Evolutionary conservation across 2,113 vertebrate genomes (phyloP).

Genomic region (Charina bottae): DNA sequence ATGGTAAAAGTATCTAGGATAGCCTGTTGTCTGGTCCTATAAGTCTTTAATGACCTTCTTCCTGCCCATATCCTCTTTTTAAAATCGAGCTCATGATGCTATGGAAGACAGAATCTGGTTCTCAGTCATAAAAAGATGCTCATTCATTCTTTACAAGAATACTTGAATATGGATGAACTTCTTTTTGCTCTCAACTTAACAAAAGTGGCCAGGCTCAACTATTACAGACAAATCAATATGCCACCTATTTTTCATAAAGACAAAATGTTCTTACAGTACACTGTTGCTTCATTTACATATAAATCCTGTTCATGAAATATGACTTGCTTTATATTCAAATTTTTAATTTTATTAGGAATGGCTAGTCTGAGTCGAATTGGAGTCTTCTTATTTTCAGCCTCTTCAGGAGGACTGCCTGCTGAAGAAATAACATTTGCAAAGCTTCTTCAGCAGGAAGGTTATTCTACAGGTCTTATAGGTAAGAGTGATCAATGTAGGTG

Average conservation of each 20-base stretch:
- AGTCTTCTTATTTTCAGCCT: conserved; percentile 77
- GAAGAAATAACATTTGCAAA: conserved; percentile 84
- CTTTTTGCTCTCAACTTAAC: background rate
- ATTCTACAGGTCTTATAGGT: conserved; percentile 81
- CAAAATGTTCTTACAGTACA: background rate
- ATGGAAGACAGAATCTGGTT: background rate
- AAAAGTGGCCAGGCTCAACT: background rate
- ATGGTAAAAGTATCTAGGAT: background rate
- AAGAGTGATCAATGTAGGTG: background rate
- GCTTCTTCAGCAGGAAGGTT: conserved; percentile 79
- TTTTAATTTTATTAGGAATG: conserved; percentile 71
- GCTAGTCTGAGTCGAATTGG: conserved; percentile 60
- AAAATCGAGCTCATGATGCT: background rate
- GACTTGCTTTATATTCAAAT: background rate
- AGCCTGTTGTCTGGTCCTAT: background rate
- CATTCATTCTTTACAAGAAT: background rate
- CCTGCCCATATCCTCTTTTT: too few relatives aligned
- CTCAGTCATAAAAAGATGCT: background rate
- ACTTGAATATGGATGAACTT: background rate
- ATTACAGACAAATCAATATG: background rate
- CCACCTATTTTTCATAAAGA: background rate
- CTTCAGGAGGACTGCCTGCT: conserved; percentile 84
- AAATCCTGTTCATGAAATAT: conserved; percentile 9
- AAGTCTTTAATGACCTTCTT: background rate
- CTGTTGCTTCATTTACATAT: background rate